phyloP scores from a whole-genome alignment of 92 coral and sea anemone species.

The Paragorgia papillata region DNA sequence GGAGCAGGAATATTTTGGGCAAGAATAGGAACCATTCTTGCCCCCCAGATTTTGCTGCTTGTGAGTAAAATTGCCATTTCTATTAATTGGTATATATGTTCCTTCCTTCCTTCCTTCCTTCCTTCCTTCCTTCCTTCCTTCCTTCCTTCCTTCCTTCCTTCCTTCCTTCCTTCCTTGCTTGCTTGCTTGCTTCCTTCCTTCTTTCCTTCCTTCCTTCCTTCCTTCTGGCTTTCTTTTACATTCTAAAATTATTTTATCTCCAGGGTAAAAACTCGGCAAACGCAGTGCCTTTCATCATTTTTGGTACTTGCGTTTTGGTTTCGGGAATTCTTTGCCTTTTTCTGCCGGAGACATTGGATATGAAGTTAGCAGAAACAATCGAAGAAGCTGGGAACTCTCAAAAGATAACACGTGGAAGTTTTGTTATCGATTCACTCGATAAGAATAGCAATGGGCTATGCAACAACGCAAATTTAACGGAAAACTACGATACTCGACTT shows the following conservation, averaged over 20 bases:
- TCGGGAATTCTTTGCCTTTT: background rate
- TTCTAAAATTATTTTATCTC: background rate
- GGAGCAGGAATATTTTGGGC: constrained; percentile 45
- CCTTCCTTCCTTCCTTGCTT: background rate
- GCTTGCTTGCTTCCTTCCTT: background rate
- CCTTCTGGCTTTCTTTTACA: background rate
- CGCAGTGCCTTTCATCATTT: constrained; percentile 13
- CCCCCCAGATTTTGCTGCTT: constrained; percentile 31
- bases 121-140: background rate
- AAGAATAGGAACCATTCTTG: constrained; percentile 15
- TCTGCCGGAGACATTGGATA: constrained; percentile 28
- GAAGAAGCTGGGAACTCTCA: constrained; percentile 16
- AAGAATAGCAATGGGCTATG: too few relatives aligned
- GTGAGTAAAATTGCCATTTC: background rate
- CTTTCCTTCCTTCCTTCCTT: background rate
- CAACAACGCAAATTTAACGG: too few relatives aligned
- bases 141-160: background rate
- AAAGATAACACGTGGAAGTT: background rate
- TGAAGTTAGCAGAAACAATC: constrained; percentile 21
- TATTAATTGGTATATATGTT: too few relatives aligned
- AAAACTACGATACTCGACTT: too few relatives aligned
- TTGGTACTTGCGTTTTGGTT: constrained; percentile 12
- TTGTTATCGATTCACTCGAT: too few relatives aligned
- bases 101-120: background rate
- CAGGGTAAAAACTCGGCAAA: constrained; percentile 27